Conservation (phyloP, 2,113 vertebrate species). For the Vicugna pacos region DNA sequence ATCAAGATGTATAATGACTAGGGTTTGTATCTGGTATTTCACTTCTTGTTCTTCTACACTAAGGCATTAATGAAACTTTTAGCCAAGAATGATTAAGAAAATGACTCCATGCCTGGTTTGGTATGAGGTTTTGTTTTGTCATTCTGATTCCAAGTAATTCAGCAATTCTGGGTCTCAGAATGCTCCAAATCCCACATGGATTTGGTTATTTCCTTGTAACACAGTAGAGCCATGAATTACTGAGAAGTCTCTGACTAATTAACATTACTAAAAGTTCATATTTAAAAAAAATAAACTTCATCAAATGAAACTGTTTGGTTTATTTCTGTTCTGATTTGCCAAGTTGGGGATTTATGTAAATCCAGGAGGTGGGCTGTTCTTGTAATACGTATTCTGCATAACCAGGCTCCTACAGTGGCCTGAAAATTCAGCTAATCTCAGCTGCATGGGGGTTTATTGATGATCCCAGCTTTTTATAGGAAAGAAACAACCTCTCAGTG, state of each 20-base stretch:
- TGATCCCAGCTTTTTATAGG: not conserved
- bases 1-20: not conserved
- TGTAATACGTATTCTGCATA: not conserved
- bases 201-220: slow-evolving; percentile 58
- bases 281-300: slow-evolving; percentile 33
- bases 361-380: not conserved
- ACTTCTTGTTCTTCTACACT: not conserved
- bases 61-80: slow-evolving; percentile 27
- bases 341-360: not conserved
- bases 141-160: slow-evolving; percentile 47
- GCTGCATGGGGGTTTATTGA: not conserved
- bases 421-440: slow-evolving; percentile 17
- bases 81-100: slow-evolving; percentile 54
- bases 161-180: slow-evolving; percentile 48
- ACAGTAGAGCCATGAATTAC: slow-evolving; percentile 41
- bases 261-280: slow-evolving; percentile 32
- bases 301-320: not conserved
- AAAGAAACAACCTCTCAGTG: slow-evolving; percentile 10
- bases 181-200: slow-evolving; percentile 48
- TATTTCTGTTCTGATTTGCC: slow-evolving; percentile 52
- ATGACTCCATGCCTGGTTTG: slow-evolving; percentile 11
- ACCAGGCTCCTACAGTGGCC: not conserved
- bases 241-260: slow-evolving; percentile 24
- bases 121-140: slow-evolving; percentile 57
- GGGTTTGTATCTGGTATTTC: slow-evolving; percentile 19